A percentile compares a stretch with the other conserved stretches of the same genome.
These are phyloP conservation scores for Xiphias gladius DNA, from an alignment of 2,113 vertebrate genomes.

Conservation along the genomic window DNA sequence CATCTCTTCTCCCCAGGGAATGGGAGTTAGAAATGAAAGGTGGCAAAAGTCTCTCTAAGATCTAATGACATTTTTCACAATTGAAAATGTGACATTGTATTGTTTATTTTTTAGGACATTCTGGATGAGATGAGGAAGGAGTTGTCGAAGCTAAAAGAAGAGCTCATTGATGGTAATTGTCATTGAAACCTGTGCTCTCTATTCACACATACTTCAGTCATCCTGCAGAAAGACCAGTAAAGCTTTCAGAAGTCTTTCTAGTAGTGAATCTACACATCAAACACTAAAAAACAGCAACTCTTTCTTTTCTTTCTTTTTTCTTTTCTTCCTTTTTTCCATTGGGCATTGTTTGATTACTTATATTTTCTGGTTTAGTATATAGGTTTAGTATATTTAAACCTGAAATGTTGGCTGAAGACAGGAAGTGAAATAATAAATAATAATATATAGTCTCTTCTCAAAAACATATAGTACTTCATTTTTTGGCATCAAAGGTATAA, in stretches of 20 bases:
- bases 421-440: not conserved
- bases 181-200: not conserved
- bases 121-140: constrained; percentile 99
- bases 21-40: not conserved
- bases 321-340: not conserved
- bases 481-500: not conserved
- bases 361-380: not conserved
- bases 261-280: not conserved
- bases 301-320: not conserved
- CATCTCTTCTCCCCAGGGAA: not conserved
- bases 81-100: constrained; percentile 1
- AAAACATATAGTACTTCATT: not conserved
- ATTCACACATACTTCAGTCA: not conserved
- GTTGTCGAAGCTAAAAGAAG: constrained; percentile 97
- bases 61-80: not conserved
- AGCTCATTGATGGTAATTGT: constrained; percentile 96
- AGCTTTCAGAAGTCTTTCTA: not conserved
- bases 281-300: not conserved
- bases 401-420: not conserved
- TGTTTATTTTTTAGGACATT: constrained; percentile 89
- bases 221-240: no score
- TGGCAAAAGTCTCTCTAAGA: not conserved
- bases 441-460: not conserved
- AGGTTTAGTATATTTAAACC: not conserved
- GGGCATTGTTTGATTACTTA: not conserved